Evolutionary conservation across 2,888 invertebrate genomes (phyloP).

Genomic region (Drosophila limbata): DNA sequence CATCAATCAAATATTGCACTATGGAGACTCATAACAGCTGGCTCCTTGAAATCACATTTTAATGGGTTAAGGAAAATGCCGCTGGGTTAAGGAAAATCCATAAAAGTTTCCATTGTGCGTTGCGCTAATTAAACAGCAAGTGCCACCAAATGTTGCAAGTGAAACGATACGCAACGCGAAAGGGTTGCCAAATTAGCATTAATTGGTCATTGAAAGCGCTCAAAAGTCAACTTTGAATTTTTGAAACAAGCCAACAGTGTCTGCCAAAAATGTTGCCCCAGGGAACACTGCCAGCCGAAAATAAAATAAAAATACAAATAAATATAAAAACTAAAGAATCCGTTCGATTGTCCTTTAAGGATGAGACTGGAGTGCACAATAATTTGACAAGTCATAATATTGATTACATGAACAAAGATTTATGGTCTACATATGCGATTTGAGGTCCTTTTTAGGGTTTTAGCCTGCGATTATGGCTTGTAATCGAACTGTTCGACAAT

Average conservation of each 20-base stretch:
- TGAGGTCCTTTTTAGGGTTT: slow-evolving; percentile 56
- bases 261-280: slow-evolving; percentile 53
- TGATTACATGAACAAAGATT: slow-evolving; percentile 72
- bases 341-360: slow-evolving; percentile 45
- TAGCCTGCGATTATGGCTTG: slow-evolving; percentile 82
- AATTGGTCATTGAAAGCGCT: slow-evolving; percentile 63
- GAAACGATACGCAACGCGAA: slow-evolving; percentile 53
- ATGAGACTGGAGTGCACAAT: slow-evolving; percentile 59
- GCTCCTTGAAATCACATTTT: slow-evolving; percentile 23
- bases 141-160: slow-evolving; percentile 35
- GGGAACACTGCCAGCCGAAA: slow-evolving; percentile 41
- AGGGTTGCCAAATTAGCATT: slow-evolving; percentile 65
- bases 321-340: slow-evolving; percentile 3
- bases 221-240: slow-evolving; percentile 9
- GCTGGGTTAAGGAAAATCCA: slow-evolving; percentile 2
- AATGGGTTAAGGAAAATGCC: slow-evolving; percentile 9
- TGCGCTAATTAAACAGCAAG: slow-evolving; percentile 66
- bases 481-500: slow-evolving; percentile 85
- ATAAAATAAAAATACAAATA: neutral
- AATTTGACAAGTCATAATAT: slow-evolving; percentile 81
- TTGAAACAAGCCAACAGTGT: slow-evolving; percentile 13
- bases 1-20: slow-evolving; percentile 67
- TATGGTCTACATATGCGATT: slow-evolving; percentile 70
- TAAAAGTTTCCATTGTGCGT: slow-evolving; percentile 47
- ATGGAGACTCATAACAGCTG: slow-evolving; percentile 43